These are phyloP conservation scores for Falco biarmicus DNA, from an alignment of 2,797 vertebrate species.

Conservation along the genomic window DNA sequence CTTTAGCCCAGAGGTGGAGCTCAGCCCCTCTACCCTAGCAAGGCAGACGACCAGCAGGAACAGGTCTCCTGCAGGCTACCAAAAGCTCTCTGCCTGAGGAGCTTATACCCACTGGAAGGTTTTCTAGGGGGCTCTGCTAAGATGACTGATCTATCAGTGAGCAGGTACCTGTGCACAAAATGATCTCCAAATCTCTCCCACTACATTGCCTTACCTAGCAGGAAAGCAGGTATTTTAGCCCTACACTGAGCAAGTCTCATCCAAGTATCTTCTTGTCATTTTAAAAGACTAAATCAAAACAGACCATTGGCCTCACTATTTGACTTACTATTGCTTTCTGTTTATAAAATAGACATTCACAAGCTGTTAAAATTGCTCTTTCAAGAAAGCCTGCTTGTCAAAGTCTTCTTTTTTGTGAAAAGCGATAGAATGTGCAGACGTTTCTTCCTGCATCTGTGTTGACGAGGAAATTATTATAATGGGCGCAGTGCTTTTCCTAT, in stretches of 20 bases:
- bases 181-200: not conserved
- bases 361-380: not conserved
- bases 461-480: not conserved
- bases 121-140: not conserved
- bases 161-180: not conserved
- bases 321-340: not conserved
- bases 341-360: not conserved
- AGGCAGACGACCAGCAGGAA: not conserved
- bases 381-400: not conserved
- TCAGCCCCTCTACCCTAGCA: not conserved
- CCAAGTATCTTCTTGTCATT: not conserved
- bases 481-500: not conserved
- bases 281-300: not conserved
- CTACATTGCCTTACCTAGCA: not conserved
- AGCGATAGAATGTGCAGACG: not conserved
- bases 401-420: not conserved
- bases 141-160: not conserved
- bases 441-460: not conserved
- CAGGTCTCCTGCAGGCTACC: not conserved
- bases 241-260: not conserved
- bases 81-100: fast-evolving
- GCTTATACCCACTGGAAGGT: not conserved
- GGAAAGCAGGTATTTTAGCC: not conserved
- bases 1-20: not conserved
- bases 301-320: not conserved